These are phyloP conservation scores for Tachyglossus aculeatus DNA, from an alignment of 2,797 vertebrate species.

Conservation along the genomic window DNA sequence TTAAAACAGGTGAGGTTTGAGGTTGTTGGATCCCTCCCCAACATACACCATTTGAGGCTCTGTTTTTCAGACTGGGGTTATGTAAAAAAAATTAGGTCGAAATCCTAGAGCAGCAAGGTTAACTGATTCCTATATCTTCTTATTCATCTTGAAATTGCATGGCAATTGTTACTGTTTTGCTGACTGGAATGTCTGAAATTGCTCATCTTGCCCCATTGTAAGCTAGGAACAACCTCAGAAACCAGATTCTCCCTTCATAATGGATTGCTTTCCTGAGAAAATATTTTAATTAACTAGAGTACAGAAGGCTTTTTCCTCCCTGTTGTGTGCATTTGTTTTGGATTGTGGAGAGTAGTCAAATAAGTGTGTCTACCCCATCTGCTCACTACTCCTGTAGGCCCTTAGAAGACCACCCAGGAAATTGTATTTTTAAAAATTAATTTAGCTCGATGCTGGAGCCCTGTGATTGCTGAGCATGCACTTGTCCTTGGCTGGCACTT, in stretches of 20 bases:
- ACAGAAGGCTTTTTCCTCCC: neutral
- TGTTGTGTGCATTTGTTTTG: neutral
- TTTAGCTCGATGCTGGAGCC: neutral
- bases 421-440: neutral
- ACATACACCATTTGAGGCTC: too few species aligned
- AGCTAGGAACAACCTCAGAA: slow-evolving; percentile 5
- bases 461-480: neutral
- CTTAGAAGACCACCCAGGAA: slow-evolving; percentile 6
- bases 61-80: neutral
- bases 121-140: neutral
- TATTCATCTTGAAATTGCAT: slow-evolving; percentile 4
- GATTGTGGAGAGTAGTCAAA: slow-evolving; percentile 9
- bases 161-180: slow-evolving; percentile 7
- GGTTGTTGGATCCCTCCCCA: neutral
- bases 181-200: neutral
- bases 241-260: neutral
- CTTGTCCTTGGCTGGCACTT: slow-evolving; percentile 18
- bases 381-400: neutral
- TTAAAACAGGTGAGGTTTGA: neutral
- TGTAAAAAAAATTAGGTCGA: neutral
- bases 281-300: neutral
- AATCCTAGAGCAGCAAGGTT: neutral
- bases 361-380: neutral
- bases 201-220: neutral
- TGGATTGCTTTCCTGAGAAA: neutral